Conservation (phyloP, 2,888 invertebrate species). For the Carcina quercana region DNA sequence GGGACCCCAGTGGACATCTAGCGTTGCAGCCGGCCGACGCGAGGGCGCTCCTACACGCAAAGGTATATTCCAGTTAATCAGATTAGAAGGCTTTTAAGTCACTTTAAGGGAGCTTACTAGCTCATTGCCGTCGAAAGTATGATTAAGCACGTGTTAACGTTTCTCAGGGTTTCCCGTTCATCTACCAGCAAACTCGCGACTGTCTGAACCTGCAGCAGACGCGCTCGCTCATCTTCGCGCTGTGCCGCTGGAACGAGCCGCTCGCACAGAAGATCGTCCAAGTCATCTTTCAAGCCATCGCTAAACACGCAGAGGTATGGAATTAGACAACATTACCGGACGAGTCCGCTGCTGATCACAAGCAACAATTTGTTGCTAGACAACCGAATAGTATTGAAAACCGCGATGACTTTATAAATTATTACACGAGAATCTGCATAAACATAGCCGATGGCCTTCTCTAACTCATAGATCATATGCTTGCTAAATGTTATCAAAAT, state of each 20-base stretch:
- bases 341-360: too few relatives aligned
- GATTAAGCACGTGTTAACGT: too few relatives aligned
- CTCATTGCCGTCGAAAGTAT: too few relatives aligned
- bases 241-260: conserved; percentile 93
- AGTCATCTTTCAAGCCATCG: conserved; percentile 93
- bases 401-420: too few relatives aligned
- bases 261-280: conserved; percentile 91
- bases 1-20: conserved; percentile 83
- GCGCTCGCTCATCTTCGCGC: conserved; percentile 90
- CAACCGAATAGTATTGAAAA: too few relatives aligned
- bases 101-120: too few relatives aligned
- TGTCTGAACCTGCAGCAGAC: conserved; percentile 94
- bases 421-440: too few relatives aligned
- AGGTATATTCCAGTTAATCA: conserved; percentile 61
- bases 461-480: too few relatives aligned
- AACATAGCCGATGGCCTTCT: too few relatives aligned
- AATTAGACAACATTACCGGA: too few relatives aligned
- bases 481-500: too few relatives aligned
- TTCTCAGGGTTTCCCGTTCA: conserved; percentile 88
- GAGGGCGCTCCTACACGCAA: conserved; percentile 88
- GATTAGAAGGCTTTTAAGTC: background rate
- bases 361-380: too few relatives aligned
- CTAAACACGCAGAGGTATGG: conserved; percentile 89
- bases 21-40: conserved; percentile 86
- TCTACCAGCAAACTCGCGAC: conserved; percentile 96